A percentile compares a stretch with the other conserved stretches of the same genome.
phyloP scores from a whole-genome alignment of 2,113 vertebrate species.

The Stercorarius parasiticus region DNA sequence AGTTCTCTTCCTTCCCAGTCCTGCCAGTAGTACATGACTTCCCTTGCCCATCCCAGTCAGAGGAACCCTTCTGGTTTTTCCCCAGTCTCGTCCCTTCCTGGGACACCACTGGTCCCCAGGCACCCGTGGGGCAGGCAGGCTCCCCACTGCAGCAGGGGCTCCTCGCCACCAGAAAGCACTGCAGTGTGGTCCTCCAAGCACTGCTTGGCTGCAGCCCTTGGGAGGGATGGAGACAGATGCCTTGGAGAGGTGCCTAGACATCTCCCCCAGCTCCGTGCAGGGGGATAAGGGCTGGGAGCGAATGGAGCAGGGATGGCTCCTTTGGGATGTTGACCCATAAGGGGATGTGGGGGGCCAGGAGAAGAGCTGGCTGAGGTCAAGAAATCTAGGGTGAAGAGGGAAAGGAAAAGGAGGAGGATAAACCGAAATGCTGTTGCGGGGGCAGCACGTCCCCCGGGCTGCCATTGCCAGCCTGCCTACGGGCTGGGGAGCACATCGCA shows the following conservation, averaged over 20 bases:
- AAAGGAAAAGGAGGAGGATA: too few species aligned
- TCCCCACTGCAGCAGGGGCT: background rate
- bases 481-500: background rate
- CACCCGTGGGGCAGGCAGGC: background rate
- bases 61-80: background rate
- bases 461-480: background rate
- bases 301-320: background rate
- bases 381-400: too few species aligned
- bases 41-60: background rate
- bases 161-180: background rate
- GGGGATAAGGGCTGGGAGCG: background rate
- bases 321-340: fast-evolving
- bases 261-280: background rate
- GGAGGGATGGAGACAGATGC: too few species aligned
- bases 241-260: too few species aligned
- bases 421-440: background rate
- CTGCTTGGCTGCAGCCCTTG: background rate
- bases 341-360: background rate
- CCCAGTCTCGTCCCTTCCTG: background rate
- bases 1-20: background rate
- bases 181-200: too few species aligned
- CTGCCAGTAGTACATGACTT: too few species aligned
- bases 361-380: background rate
- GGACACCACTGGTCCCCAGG: background rate
- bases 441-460: background rate